phyloP scores from a whole-genome alignment of 2,888 invertebrate species.

The Lochmaea crataegi region DNA sequence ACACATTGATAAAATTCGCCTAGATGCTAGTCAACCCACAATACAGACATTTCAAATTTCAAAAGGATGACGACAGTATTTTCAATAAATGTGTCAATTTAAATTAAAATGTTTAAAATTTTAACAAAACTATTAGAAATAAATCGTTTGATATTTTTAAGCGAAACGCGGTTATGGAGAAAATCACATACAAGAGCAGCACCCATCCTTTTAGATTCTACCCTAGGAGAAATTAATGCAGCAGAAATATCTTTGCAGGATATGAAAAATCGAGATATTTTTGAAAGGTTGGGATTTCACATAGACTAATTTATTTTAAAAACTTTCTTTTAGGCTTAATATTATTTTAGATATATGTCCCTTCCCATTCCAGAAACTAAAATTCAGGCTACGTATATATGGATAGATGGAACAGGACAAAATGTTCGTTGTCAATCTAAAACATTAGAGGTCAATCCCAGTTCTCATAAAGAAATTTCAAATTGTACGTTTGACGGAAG shows the following conservation, averaged over 20 bases:
- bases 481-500: slow-evolving; percentile 83
- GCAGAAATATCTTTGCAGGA: neutral
- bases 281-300: neutral
- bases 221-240: neutral
- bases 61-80: neutral
- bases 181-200: neutral
- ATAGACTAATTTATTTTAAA: neutral
- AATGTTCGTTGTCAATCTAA: slow-evolving; percentile 76
- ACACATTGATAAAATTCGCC: no score
- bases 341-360: slow-evolving; percentile 65
- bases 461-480: slow-evolving; percentile 71
- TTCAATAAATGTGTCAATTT: neutral
- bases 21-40: no score
- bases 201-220: neutral
- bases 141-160: neutral
- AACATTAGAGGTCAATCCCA: slow-evolving; percentile 75
- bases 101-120: slow-evolving; percentile 13
- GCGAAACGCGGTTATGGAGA: neutral
- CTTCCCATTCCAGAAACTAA: slow-evolving; percentile 72
- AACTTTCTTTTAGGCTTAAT: neutral
- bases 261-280: slow-evolving; percentile 5
- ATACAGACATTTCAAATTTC: neutral
- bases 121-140: slow-evolving; percentile 8
- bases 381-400: slow-evolving; percentile 76
- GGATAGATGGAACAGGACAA: slow-evolving; percentile 83